These are phyloP conservation scores for Sciaenops ocellatus DNA, from an alignment of 2,797 vertebrate genomes.

Conservation along the genomic window DNA sequence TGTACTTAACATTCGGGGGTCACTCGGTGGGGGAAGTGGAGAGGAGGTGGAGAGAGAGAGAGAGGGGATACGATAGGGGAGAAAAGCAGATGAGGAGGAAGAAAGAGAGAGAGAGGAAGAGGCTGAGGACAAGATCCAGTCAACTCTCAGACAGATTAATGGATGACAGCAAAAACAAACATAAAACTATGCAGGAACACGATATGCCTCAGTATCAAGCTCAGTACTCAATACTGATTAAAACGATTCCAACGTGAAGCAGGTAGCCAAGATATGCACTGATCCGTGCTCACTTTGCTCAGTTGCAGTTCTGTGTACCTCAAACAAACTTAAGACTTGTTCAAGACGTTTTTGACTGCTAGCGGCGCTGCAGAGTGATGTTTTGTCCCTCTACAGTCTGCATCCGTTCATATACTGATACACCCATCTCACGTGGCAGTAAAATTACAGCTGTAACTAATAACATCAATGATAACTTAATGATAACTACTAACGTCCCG, in stretches of 20 bases:
- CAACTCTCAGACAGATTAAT: constrained; percentile 20
- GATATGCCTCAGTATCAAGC: background rate
- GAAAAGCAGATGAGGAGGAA: constrained; percentile 31
- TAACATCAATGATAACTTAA: background rate
- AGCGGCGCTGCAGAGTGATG: background rate
- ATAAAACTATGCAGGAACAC: constrained; percentile 17
- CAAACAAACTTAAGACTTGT: background rate
- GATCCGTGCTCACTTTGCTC: background rate
- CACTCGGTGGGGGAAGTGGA: constrained; percentile 31
- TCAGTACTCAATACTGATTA: background rate
- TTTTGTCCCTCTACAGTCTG: background rate
- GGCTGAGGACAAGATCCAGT: constrained; percentile 6
- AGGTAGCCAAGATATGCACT: background rate
- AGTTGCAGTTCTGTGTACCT: background rate
- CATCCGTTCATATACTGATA: background rate
- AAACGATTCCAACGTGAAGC: background rate
- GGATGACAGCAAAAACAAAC: constrained; percentile 32
- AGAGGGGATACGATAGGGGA: constrained; percentile 6
- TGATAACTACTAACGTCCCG: no score
- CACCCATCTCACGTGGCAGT: background rate
- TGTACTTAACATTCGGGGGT: constrained; percentile 45
- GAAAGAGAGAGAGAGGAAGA: background rate
- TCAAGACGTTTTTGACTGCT: background rate
- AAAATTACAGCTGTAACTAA: background rate
- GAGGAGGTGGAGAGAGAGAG: constrained; percentile 21